A percentile compares a stretch with the other conserved stretches of the same genome.
Evolutionary conservation across 2,888 invertebrate genomes (phyloP).

Genomic region (Lycocerus yunnanus): DNA sequence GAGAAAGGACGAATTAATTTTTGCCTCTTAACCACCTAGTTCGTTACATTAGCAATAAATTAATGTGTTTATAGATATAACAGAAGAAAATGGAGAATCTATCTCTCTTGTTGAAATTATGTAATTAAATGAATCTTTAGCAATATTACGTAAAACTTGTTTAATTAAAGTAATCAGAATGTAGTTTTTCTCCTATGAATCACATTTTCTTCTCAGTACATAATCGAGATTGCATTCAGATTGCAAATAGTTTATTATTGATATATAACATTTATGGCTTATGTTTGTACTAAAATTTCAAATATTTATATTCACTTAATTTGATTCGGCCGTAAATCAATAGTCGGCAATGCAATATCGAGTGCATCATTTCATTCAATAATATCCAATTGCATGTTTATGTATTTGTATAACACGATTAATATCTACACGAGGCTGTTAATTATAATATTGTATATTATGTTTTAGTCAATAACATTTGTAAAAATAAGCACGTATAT

Average conservation of each 20-base stretch:
- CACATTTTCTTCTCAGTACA: background rate
- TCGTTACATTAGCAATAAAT: too few species aligned
- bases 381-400: background rate
- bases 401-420: background rate
- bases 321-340: background rate
- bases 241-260: background rate
- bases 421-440: background rate
- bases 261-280: background rate
- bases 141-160: slow-evolving; percentile 38
- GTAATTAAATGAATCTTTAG: slow-evolving; percentile 44
- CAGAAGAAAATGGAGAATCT: too few species aligned
- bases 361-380: background rate
- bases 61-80: too few species aligned
- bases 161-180: slow-evolving; percentile 26
- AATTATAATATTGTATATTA: too few species aligned
- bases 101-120: too few species aligned
- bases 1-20: too few species aligned
- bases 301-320: background rate
- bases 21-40: too few species aligned
- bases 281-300: background rate
- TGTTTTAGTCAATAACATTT: too few species aligned
- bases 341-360: background rate
- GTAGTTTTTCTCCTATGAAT: slow-evolving; percentile 14
- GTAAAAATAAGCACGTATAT: too few species aligned
- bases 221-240: background rate